These are phyloP conservation scores for Glyptemys insculpta DNA, from an alignment of 2,797 vertebrate genomes.

Conservation along the genomic window DNA sequence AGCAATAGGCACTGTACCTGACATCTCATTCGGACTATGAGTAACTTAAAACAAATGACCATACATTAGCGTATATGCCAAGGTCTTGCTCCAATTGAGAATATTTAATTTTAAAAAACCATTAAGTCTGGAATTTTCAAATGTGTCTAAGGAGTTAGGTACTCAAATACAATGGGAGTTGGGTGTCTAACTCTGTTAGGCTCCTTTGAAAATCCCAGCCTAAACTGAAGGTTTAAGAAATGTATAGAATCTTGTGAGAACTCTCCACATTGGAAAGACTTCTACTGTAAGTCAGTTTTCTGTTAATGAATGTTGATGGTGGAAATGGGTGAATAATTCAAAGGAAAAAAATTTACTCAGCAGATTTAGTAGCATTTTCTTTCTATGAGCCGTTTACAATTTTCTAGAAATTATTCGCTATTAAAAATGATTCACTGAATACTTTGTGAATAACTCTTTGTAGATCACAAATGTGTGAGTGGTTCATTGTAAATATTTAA, in stretches of 20 bases:
- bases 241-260: not conserved
- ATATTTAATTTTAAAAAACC: not conserved
- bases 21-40: not conserved
- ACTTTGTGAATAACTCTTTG: not conserved
- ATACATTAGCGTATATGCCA: not conserved
- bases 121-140: not conserved
- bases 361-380: not conserved
- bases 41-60: not conserved
- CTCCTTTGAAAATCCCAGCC: not conserved
- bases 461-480: not conserved
- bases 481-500: not conserved
- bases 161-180: not conserved
- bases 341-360: not conserved
- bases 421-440: not conserved
- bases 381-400: not conserved
- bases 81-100: not conserved
- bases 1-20: not conserved
- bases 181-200: rapidly evolving
- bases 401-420: not conserved
- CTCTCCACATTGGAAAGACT: not conserved
- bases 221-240: not conserved
- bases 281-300: not conserved
- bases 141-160: not conserved
- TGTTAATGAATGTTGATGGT: rapidly evolving
- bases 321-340: rapidly evolving